Conservation (phyloP, 2,888 invertebrate species). For the Rotaria macrura region DNA sequence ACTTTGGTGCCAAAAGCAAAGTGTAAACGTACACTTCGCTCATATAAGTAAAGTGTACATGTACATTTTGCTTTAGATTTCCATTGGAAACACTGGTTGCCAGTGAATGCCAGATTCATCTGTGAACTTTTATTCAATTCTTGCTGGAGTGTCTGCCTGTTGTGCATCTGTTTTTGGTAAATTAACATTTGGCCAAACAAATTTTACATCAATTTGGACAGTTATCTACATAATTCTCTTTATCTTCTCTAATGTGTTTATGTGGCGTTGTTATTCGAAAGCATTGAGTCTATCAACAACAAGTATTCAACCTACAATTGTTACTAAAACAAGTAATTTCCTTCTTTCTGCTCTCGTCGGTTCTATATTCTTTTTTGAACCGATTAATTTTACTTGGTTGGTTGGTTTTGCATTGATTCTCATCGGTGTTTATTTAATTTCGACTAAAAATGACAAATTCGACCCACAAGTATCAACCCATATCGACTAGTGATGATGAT, state of each 20-base stretch:
- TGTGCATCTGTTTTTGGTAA: conserved; percentile 28
- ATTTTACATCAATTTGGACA: neutral
- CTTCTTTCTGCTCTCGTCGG: conserved; percentile 28
- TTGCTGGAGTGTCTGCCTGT: conserved; percentile 28
- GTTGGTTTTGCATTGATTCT: conserved; percentile 11
- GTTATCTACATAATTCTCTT: conserved; percentile 19
- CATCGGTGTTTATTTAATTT: conserved; percentile 15
- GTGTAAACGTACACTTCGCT: too few species aligned
- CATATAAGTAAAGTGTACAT: too few species aligned
- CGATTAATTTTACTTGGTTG: conserved; percentile 18
- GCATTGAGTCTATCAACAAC: conserved; percentile 21
- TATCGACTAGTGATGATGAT: neutral
- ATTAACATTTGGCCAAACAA: conserved; percentile 27
- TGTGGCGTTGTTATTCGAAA: conserved; percentile 32
- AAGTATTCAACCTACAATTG: conserved; percentile 22
- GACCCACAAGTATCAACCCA: neutral
- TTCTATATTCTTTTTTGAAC: conserved; percentile 25
- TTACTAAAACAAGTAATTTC: conserved; percentile 31
- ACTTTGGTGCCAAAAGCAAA: too few species aligned
- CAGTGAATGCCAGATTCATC: neutral
- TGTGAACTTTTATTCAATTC: conserved; percentile 17
- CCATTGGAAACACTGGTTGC: too few species aligned
- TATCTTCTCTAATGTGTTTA: conserved; percentile 23
- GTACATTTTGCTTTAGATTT: too few species aligned
- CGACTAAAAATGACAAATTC: neutral